Evolutionary conservation across 1,140 invertebrate species (phyloP), one percentile per base, ranked within the genome.

Genomic region (Neodiprion pinetum): DNA sequence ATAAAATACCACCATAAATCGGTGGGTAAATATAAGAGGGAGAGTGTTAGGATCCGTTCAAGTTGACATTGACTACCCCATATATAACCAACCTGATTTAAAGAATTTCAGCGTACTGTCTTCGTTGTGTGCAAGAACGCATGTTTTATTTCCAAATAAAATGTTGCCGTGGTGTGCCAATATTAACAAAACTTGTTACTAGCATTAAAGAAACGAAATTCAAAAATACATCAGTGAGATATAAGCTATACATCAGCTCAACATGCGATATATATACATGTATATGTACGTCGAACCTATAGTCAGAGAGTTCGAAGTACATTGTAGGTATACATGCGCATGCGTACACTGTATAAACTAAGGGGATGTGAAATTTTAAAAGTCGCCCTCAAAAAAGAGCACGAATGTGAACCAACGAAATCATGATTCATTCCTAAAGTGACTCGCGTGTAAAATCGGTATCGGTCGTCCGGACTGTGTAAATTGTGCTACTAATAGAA

Each of bases 121-220:
- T 9, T 61, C 53, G 53, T 17, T 17, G 53, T 9, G n/a, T 71
- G 47, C 73, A 81, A 75, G 77, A 77, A 81, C 86, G 86, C 86
- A 87, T 87, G 85, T 75, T 81, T 85, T 86, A 61, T 61, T 61
- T 81, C 78, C 80, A 83, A 69, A 79, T 79, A 85, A 77, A 82
- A 79, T 81, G 80, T 86, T 87, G 81, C 83, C 82, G 84, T 87
- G 85, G 86, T 88, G 85, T 87, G 87, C 77, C 80, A 81, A 81
- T 86, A 12, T 68, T 53, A 74, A 69, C 49, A 40, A 74, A 68
- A 50, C 61, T 21, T 65, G 49, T 72, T 23, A 72, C 66, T 65
- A n/a, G 11, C 70, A 61, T 17, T 40, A 21, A 77, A 76, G 72
- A 78, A 81, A 79, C 79, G 79, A 81, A 81, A 80, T 81, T 80